Base-by-base conservation (phyloP, 2,888 invertebrate genomes). In the Phorcus lineatus region DNA sequence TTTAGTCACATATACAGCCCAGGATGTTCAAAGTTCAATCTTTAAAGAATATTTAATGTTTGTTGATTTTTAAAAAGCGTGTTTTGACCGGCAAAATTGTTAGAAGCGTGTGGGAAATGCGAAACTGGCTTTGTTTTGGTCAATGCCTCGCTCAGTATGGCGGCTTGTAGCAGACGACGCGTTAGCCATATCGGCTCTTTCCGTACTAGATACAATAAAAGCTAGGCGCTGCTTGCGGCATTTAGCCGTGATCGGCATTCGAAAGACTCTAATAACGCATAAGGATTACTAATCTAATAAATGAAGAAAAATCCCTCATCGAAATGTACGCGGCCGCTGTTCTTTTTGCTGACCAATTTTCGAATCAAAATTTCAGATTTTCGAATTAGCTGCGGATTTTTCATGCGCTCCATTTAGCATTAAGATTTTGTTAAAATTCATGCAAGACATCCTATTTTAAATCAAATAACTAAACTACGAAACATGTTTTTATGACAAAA, bases 161-260 rank as follows among this genome's bases (percentile, higher is more conserved):
- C 76, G 76, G 76, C n/a, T 36, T 54, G 55, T 76, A 76, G 76
- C 76, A 76, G 76, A 76, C 76, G 76, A 76, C 55, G 55, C 76
- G 31, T 76, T 31, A 52, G 54, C 31, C 55, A 28, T 11, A 31
- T 76, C 55, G 28, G 54, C 54, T 7, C 31, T 24, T n/a, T 54
- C 28, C 24, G n/a, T 55, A 76, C 54, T 36, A 28, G 76, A 76
- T 76, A 76, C 76, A 76, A 76, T 76, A 76, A 55, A 74, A 76
- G 76, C 31, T 31, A n/a, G 55, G 76, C 54, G 19, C 76, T 76
- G 76, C 31, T 76, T 24, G 36, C 22, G 22, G 55, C 55, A 40
- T 76, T 76, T 76, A 76, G 76, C 76, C 76, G 76, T 55, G 76
- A 76, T 76, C 53, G 54, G 76, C 76, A 76, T 54, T 53, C 76